These are phyloP conservation scores for Melanotaenia pygmaea DNA, from an alignment of 2,797 vertebrate genomes.

Conservation along the genomic window DNA sequence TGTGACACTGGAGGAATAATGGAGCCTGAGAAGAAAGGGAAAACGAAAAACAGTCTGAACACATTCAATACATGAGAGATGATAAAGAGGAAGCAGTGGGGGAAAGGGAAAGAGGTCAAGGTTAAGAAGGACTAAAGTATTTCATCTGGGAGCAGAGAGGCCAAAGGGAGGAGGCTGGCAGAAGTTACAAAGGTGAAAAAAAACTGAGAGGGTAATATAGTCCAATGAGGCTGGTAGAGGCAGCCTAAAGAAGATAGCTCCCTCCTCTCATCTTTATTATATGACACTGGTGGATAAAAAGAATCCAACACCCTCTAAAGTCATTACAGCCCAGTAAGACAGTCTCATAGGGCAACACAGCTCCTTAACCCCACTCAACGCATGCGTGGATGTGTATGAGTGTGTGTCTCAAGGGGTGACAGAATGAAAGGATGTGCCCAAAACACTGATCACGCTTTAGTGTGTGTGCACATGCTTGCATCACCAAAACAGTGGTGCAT, in stretches of 20 bases:
- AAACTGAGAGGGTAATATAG: conserved; percentile 2
- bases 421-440: conserved; percentile 38
- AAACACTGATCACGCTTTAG: conserved; percentile 32
- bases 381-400: conserved; percentile 53
- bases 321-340: conserved; percentile 73
- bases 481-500: conserved; percentile 59
- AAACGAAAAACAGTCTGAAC: conserved; percentile 23
- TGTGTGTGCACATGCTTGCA: conserved; percentile 11
- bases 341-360: conserved; percentile 62
- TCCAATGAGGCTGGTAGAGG: conserved; percentile 43
- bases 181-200: conserved; percentile 24
- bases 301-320: conserved; percentile 74
- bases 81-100: background rate
- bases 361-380: conserved; percentile 76
- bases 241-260: conserved; percentile 55
- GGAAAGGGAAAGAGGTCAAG: conserved; percentile 49
- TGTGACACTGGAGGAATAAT: conserved; percentile 36
- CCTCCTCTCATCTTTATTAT: conserved; percentile 67
- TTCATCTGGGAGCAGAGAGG: conserved; percentile 33
- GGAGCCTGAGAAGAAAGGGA: conserved; percentile 10
- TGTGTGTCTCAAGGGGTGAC: conserved; percentile 32
- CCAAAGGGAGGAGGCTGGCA: conserved; percentile 5
- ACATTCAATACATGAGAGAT: conserved; percentile 23
- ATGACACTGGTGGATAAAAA: conserved; percentile 73
- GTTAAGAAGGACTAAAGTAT: conserved; percentile 34